A percentile compares a stretch with the other conserved stretches of the same genome.
phyloP scores from a whole-genome alignment of 2,797 vertebrate species.

The Limosa lapponica region DNA sequence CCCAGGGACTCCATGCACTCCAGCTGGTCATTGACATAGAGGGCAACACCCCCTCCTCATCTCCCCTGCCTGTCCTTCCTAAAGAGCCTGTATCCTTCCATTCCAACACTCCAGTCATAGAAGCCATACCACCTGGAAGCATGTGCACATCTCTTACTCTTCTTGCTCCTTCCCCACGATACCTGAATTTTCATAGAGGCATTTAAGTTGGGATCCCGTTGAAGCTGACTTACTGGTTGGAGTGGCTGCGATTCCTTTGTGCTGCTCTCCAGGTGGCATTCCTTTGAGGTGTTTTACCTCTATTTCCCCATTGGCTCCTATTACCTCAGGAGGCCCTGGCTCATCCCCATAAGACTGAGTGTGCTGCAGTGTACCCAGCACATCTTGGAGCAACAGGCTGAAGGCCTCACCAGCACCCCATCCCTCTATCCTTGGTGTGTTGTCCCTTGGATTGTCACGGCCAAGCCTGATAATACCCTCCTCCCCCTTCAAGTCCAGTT shows the following conservation, averaged over 20 bases:
- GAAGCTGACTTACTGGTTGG: too few species aligned
- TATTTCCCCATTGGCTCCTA: neutral
- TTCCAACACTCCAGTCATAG: neutral
- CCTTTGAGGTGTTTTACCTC: neutral
- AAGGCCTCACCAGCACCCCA: neutral
- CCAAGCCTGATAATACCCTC: neutral
- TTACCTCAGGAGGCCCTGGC: neutral
- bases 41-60: neutral
- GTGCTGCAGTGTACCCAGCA: neutral
- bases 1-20: neutral
- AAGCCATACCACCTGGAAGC: neutral
- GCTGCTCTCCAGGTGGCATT: neutral
- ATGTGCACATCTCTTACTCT: too few species aligned
- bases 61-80: neutral
- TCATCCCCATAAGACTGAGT: neutral
- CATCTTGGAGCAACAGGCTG: neutral
- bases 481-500: neutral
- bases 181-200: too few species aligned
- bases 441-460: neutral
- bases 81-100: neutral
- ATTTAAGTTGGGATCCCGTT: too few species aligned
- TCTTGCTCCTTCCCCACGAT: too few species aligned
- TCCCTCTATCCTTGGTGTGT: neutral
- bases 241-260: too few species aligned
- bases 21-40: neutral